These are phyloP conservation scores for Lytechinus pictus DNA, from an alignment of 35 echinoderm and acorn worm species.

Conservation along the genomic window DNA sequence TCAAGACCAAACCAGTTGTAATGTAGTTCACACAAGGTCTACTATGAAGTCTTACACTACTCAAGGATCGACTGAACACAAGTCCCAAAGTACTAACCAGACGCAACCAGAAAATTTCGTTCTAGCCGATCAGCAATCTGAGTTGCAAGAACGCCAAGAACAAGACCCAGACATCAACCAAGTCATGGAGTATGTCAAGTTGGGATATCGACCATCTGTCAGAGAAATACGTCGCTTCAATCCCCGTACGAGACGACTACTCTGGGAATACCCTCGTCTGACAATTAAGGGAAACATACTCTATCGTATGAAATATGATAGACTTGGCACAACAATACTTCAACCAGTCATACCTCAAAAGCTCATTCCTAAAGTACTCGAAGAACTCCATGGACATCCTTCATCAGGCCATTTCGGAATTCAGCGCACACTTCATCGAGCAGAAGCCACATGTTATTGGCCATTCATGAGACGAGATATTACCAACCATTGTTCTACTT, in stretches of 20 bases:
- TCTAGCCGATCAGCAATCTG: neutral
- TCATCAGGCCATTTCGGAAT: constrained; percentile 24
- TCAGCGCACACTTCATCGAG: constrained; percentile 25
- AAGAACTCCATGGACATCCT: constrained; percentile 42
- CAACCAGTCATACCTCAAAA: neutral
- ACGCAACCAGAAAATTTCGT: neutral
- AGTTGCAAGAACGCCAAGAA: neutral
- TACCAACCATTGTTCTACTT: neutral
- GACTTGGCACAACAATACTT: neutral
- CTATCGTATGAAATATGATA: neutral
- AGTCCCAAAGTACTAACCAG: neutral
- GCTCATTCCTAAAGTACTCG: neutral
- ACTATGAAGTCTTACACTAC: neutral
- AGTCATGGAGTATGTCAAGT: neutral
- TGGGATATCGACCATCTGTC: neutral
- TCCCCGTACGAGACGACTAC: neutral
- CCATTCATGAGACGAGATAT: constrained; percentile 15
- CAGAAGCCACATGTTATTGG: constrained; percentile 32
- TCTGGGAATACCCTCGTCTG: neutral
- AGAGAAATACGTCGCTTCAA: neutral
- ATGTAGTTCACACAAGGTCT: constrained; percentile 10
- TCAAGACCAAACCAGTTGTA: neutral
- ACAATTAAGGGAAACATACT: neutral
- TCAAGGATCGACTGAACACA: neutral
- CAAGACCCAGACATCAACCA: neutral